Evolutionary conservation across 2,888 invertebrate species (phyloP), one percentile per base, ranked within the genome.

Genomic region (Dysmachus trigonus): DNA sequence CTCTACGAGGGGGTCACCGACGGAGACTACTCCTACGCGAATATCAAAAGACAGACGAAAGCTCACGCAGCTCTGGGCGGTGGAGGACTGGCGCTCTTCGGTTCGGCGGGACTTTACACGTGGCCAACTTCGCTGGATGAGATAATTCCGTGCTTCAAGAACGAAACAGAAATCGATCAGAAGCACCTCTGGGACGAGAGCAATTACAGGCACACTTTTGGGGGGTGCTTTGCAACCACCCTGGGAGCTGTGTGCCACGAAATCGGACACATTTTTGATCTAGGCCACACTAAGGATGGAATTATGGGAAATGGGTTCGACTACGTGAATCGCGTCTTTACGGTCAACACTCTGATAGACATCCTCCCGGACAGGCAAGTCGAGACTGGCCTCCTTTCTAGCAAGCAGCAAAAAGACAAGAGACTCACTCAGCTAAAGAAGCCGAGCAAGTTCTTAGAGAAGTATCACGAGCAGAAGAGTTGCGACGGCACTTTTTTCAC

Each of bases 221-320:
- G 97, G 87, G 97, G 96, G 41, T 97, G 98, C 91, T 97, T 96
- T 92, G 96, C 98, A 18, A 97, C 98, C 6, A 97, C 97, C 22
- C 92, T 99, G 62, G 98, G 98, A 18, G 96, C 98, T 18, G 96
- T 97, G 8, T 95, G 98, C 62, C 99, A 99, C 91, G 99, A 99
- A 93, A 93, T 99, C 76, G 97, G 97, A 18, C 99, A 99, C 91
- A 97, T 97, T 0, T 98, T 99, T 91, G 98, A 98, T 92, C 94
- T 99, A 86, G 98, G 98, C 0, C 98, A 99, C 91, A 96, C 97
- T 0, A 94, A 95, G 89, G 95, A 96, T 88, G 98, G 98, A 22
- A 96, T 99, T 86, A 99, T 99, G 99, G 97, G 97, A 71, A 94
- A 96, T 90, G 97, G 97, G 71, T 97, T 97, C 91, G 97, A 97